Percentiles rank a stretch among this genome's conserved stretches.
Evolutionary conservation across 2,888 invertebrate genomes (phyloP).

Genomic region (Cryptocephalus moraei): DNA sequence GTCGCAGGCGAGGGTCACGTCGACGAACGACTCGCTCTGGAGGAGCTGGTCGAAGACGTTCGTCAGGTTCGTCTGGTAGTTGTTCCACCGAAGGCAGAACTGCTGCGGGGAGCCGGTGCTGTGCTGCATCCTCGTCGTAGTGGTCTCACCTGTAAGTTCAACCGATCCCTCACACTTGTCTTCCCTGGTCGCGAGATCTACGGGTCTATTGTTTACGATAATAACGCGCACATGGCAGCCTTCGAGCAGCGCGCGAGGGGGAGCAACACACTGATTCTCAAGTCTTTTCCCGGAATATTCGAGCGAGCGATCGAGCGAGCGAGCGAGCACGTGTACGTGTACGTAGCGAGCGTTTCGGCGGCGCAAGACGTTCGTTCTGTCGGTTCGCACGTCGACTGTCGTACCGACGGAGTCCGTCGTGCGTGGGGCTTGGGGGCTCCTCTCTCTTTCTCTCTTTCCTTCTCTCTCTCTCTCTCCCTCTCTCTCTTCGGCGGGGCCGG

Average conservation of each 20-base stretch:
- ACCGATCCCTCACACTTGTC: slow-evolving; percentile 5
- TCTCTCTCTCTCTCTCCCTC: neutral
- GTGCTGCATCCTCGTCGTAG: slow-evolving; percentile 35
- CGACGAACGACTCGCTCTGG: slow-evolving; percentile 82
- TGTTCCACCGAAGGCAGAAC: slow-evolving; percentile 89
- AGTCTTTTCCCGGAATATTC: neutral
- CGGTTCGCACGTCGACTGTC: slow-evolving; percentile 12
- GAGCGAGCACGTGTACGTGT: slow-evolving; percentile 27
- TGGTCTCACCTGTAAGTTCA: slow-evolving; percentile 27
- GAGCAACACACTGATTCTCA: neutral
- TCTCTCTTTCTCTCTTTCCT: too few relatives aligned
- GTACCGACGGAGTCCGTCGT: slow-evolving; percentile 16
- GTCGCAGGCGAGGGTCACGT: slow-evolving; percentile 85
- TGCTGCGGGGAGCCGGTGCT: slow-evolving; percentile 58
- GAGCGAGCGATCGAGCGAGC: slow-evolving; percentile 12
- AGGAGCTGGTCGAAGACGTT: slow-evolving; percentile 83
- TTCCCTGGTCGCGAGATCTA: neutral
- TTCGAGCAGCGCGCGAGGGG: slow-evolving; percentile 12
- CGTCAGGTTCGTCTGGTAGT: slow-evolving; percentile 82
- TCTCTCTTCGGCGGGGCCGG: slow-evolving; percentile 26
- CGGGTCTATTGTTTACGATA: slow-evolving; percentile 22
- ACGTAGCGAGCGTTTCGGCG: slow-evolving; percentile 8
- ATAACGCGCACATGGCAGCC: slow-evolving; percentile 23
- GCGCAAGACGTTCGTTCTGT: slow-evolving; percentile 16
- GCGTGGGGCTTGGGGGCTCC: slow-evolving; percentile 19